Conservation (phyloP, 2,888 invertebrate genomes). For the Sepioteuthis lessoniana region DNA sequence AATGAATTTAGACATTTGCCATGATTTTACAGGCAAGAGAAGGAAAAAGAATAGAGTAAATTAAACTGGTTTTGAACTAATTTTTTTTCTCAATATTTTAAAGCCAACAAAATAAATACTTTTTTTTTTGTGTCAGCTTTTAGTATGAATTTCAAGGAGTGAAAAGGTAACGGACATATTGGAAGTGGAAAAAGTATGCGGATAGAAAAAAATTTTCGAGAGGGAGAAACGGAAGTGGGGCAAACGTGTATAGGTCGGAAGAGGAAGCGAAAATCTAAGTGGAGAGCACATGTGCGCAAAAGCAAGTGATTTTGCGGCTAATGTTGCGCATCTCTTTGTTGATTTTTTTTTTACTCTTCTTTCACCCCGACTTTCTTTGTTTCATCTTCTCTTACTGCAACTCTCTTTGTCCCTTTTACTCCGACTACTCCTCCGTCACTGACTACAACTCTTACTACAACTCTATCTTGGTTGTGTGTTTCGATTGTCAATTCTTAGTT, state of each 20-base stretch:
- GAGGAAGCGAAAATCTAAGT: constrained; percentile 24
- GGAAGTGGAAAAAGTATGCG: neutral
- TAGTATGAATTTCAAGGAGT: neutral
- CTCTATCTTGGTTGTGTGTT: neutral
- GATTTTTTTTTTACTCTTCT: neutral
- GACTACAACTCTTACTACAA: neutral
- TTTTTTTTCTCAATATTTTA: too few relatives aligned
- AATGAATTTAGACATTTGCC: too few relatives aligned
- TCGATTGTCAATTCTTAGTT: neutral
- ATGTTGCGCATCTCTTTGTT: constrained; percentile 46
- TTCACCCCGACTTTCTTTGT: neutral
- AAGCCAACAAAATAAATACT: too few relatives aligned
- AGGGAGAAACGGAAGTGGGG: neutral
- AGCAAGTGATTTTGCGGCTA: neutral
- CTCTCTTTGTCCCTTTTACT: constrained; percentile 41
- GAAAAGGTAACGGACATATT: neutral
- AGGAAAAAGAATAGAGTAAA: too few relatives aligned
- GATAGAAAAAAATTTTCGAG: neutral
- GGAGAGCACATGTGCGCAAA: constrained; percentile 41
- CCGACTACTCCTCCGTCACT: neutral
- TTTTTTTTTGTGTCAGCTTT: too few relatives aligned
- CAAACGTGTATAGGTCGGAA: neutral
- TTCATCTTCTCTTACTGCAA: constrained; percentile 4
- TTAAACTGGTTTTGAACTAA: too few relatives aligned
- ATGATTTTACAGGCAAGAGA: too few relatives aligned